Base-by-base conservation (phyloP, 2,888 invertebrate genomes). In the Pyrocoelia pectoralis region DNA sequence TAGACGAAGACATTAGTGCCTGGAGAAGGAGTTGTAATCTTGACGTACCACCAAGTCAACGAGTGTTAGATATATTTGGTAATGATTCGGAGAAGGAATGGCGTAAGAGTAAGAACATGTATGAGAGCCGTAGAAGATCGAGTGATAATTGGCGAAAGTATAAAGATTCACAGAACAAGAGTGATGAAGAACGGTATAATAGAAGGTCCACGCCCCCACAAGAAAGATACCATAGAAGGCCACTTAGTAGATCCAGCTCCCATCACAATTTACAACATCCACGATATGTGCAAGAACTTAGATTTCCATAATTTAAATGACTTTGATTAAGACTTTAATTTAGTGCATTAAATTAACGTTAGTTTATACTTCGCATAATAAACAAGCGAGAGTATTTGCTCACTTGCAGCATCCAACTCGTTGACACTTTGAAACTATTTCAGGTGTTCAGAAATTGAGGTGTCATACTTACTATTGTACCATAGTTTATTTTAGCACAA, bases 1-100 rank as follows among this genome's bases (percentile, higher is more conserved):
- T 82, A 4, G 84, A 84, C 66, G 88, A 88, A 38, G 86, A 87
- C 57, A 85, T 85, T 17, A 84, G 84, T 13, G 84, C 85, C 12
- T 91, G 91, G 90, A 85, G 89, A 65, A 84, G 87, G 63, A 87
- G 89, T 10, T 87, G 85, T 66, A 87, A 86, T 71, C 83, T 84
- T 48, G 85, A 85, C 49, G 77, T 82, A 9, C 76, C 78, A 8
- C 67, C 88, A 69, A 83, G 87, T 12, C 83, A 87, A n/a, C 85
- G 87, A 53, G 85, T 88, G 65, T 82, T 89, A 69, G 89, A 90
- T 75, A 81, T 89, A 13, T 91, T 89, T 71, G 90, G 89, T 18
- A 87, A 87, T 66, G 86, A 88, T 38, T 77, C 83, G n/a, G 86
- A 86, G 61, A 79, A 83, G 24, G 83, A 83, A 63, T 86, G 86